Evolutionary conservation across 2,888 invertebrate species (phyloP).

Genomic region (Polia nebulosa): DNA sequence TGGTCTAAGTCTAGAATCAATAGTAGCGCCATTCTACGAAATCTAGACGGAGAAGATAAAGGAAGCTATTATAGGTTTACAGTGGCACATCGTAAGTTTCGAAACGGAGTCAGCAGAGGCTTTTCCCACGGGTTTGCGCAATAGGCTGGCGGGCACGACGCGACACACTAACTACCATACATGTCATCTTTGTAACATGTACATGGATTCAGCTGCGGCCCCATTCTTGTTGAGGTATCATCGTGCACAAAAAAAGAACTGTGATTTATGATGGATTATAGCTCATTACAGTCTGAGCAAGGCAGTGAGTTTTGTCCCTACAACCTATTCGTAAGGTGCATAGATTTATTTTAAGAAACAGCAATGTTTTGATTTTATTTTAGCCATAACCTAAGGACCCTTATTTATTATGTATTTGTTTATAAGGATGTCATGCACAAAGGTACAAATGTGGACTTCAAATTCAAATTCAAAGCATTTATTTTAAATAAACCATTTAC

Average conservation of each 20-base stretch:
- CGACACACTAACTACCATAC: conserved; percentile 34
- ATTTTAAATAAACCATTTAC: no score
- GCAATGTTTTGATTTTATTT: no score
- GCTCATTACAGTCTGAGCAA: background rate
- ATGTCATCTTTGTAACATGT: conserved; percentile 59
- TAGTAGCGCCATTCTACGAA: conserved; percentile 30
- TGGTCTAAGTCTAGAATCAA: no score
- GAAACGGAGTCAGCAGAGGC: conserved; percentile 62
- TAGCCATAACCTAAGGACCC: no score
- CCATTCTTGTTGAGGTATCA: conserved; percentile 13
- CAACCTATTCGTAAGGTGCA: background rate
- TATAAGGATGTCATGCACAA: no score
- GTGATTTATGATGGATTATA: conserved; percentile 12
- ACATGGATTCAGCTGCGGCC: conserved; percentile 24
- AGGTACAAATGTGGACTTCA: no score
- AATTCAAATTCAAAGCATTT: no score
- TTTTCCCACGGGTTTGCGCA: conserved; percentile 76
- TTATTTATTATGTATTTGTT: no score
- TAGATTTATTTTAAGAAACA: background rate
- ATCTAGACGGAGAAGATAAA: conserved; percentile 64
- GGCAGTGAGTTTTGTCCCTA: background rate
- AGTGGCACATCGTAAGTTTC: conserved; percentile 71
- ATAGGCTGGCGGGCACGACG: conserved; percentile 52
- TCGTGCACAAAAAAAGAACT: conserved; percentile 4
- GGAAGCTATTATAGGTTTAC: conserved; percentile 75